A percentile compares a stretch with the other conserved stretches of the same genome.
phyloP scores from a whole-genome alignment of 2,888 invertebrate species.

The Tiliacea citrago region DNA sequence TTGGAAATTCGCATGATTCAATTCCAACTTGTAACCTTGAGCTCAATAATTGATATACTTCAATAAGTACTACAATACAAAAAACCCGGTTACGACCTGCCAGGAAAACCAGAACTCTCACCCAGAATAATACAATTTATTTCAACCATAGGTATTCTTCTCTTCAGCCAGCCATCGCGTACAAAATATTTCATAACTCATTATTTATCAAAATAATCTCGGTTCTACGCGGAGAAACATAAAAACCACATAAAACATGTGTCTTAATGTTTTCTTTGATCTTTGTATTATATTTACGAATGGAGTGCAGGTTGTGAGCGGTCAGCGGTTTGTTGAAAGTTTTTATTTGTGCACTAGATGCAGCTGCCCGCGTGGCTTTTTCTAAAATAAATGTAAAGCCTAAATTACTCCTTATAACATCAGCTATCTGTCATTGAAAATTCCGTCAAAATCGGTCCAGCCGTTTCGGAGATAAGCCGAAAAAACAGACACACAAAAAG shows the following conservation, averaged over 20 bases:
- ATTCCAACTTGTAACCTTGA: slow-evolving; percentile 11
- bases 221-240: slow-evolving; percentile 20
- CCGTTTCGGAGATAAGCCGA: too few species aligned
- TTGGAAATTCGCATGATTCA: too few species aligned
- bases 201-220: slow-evolving; percentile 56
- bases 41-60: not conserved
- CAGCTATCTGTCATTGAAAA: too few species aligned
- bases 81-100: slow-evolving; percentile 8
- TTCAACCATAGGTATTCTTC: slow-evolving; percentile 6
- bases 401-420: too few species aligned
- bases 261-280: slow-evolving; percentile 58
- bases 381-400: not conserved
- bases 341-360: not conserved
- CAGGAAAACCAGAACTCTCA: slow-evolving; percentile 8
- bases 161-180: slow-evolving; percentile 1
- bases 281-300: slow-evolving; percentile 51
- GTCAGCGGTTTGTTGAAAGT: slow-evolving; percentile 9
- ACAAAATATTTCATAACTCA: slow-evolving; percentile 47
- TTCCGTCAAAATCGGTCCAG: too few species aligned
- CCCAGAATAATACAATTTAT: slow-evolving; percentile 23
- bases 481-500: too few species aligned
- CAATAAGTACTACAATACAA: not conserved
- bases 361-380: not conserved
- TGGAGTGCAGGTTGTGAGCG: slow-evolving; percentile 2
- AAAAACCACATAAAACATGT: slow-evolving; percentile 54